Evolutionary conservation across 1,140 invertebrate genomes (phyloP), one percentile per base, ranked within the genome.

Genomic region (Cotesia glomerata): DNA sequence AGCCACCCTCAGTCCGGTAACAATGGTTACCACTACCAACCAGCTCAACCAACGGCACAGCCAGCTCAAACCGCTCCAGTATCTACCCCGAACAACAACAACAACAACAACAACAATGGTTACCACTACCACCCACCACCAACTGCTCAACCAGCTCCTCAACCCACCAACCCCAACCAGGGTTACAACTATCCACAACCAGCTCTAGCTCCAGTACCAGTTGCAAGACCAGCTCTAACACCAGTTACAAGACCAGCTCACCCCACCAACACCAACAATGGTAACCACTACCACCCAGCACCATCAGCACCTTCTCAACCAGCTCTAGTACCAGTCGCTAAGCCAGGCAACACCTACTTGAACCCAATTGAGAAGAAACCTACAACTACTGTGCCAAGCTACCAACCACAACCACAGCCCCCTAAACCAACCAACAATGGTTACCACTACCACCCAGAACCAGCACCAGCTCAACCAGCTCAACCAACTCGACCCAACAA

Each of bases 381-480:
- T n/a, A 26, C 59, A 58, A 39, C 18, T 62, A 13, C n/a, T 51
- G 69, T 71, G n/a, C 69, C 26, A 26, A 26, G 2, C 5, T 45
- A 45, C 3, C 39, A 45, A 11, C 39, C 39, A 8, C 39, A 5
- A 11, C 39, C 39, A 45, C 11, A 7, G 7, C 39, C 39, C 18
- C 1, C 18, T 26, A 1, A 39, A 39, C 11, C 5, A 39, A 11
- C 39, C 39, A 7, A 26, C 39, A 39, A 39, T 11, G 7, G 2
- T 39, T 11, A 8, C 39, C 39, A 39, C 18, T 26, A 26, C 18
- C 18, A 71, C 11, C 26, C 36, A 18, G 7, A 49, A 49, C 13
- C 45, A 45, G 11, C 69, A 70, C 32, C 49, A 11, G 9, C 35
- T 18, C 63, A 75, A 8, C 39, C 59, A 58, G 9, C 26, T 52